Evolutionary conservation across 2,113 vertebrate species (phyloP).

Genomic region (Ochotona curzoniae): DNA sequence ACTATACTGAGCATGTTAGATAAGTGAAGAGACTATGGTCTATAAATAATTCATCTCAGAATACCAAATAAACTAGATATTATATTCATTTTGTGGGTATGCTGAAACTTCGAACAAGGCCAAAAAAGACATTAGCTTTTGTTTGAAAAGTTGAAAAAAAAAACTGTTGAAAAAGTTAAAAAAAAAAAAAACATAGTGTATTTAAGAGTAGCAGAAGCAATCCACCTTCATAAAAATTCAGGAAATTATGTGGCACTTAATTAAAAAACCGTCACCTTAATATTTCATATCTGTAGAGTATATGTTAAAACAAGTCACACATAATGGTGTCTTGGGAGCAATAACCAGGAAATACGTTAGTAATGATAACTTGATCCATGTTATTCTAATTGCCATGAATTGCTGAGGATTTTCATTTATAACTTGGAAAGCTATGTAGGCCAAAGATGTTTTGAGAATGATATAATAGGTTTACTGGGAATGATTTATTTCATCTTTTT

Average conservation of each 20-base stretch:
- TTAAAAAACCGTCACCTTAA: neutral
- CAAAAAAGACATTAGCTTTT: slow-evolving; percentile 14
- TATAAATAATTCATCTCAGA: slow-evolving; percentile 32
- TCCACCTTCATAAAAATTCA: neutral
- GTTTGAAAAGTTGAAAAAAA: neutral
- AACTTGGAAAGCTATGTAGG: neutral
- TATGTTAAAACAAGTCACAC: neutral
- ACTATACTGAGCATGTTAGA: neutral
- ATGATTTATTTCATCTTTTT: neutral
- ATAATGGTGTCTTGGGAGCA: neutral
- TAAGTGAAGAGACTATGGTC: neutral
- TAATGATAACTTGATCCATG: neutral
- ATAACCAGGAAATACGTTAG: neutral
- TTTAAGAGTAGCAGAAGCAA: neutral
- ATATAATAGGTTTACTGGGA: neutral
- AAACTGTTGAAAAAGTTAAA: neutral
- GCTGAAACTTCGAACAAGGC: neutral
- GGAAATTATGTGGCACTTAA: neutral
- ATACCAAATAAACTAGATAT: neutral
- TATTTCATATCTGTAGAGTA: neutral
- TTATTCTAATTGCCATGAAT: slow-evolving; percentile 27
- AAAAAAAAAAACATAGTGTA: neutral
- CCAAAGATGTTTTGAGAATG: neutral
- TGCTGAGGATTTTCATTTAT: neutral
- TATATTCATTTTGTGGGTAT: neutral